Evolutionary conservation across 1,140 invertebrate genomes (phyloP), one percentile per base, ranked within the genome.

Genomic region (Drosophila ohnishii): DNA sequence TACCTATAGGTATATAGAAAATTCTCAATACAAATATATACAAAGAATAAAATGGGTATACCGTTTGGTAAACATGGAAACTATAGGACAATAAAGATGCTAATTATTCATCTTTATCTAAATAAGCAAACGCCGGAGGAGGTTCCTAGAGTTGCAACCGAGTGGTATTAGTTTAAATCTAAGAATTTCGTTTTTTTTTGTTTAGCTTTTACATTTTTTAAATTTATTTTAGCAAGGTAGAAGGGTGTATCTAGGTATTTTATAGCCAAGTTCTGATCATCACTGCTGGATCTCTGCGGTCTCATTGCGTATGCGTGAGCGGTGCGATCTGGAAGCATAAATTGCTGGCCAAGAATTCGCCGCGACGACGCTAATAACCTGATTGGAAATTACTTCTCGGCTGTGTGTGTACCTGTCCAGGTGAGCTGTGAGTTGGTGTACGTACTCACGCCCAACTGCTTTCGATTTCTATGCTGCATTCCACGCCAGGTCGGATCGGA

Each of bases 401-500:
- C 25, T n/a, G 28, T 11, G 19, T 19, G 25, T 45, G 42, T 65
- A 63, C 42, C 40, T 37, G 39, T 63, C 35, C 39, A 61, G 47
- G 37, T 25, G 22, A 40, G 50, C 8, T 10, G 44, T 32, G 61
- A 32, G 32, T 9, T 14, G 56, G 42, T 32, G 45, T 50, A 28
- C 28, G 42, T 45, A 35, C 32, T 45, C 30, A 70, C 62, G 60
- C 62, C 58, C 59, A 73, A 48, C 62, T 69, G 50, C 67, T 85
- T 85, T 85, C 79, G 76, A 78, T 83, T 87, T 88, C 79, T 79
- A 88, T 88, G 79, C 75, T 75, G 84, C 84, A 83, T 88, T 86
- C 83, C 83, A 87, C 56, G 63, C 56, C 62, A 57, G 65, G 73
- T 59, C 48, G 35, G 65, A 67, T 64, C 65, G 80, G 64, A 61